These are phyloP conservation scores for Felis catus DNA, from an alignment of 2,113 vertebrate species.

Conservation along the genomic window F.catus_Fca126_mat1.0 CM031419.1:147726001-147726500, in stretches of 20 bases:
- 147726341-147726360: neutral
- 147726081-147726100: neutral
- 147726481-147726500: slow-evolving; percentile 91
- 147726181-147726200: neutral
- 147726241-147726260: slow-evolving; percentile 14
- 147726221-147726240: slow-evolving; percentile 3
- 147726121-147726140: neutral
- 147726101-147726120: neutral
- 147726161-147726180: neutral
- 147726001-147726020: neutral
- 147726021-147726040: neutral
- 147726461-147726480: slow-evolving; percentile 90
- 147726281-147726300: neutral
- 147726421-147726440: fast-evolving
- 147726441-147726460: slow-evolving; percentile 84
- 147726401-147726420: fast-evolving
- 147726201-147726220: slow-evolving; percentile 23
- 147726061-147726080: neutral
- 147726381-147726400: neutral
- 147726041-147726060: neutral
- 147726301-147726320: neutral
- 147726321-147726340: neutral
- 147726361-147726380: neutral
- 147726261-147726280: neutral
- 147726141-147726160: neutral